These are phyloP conservation scores for Tragopan temminckii DNA, from an alignment of 2,797 vertebrate genomes.

Conservation along the genomic window DNA sequence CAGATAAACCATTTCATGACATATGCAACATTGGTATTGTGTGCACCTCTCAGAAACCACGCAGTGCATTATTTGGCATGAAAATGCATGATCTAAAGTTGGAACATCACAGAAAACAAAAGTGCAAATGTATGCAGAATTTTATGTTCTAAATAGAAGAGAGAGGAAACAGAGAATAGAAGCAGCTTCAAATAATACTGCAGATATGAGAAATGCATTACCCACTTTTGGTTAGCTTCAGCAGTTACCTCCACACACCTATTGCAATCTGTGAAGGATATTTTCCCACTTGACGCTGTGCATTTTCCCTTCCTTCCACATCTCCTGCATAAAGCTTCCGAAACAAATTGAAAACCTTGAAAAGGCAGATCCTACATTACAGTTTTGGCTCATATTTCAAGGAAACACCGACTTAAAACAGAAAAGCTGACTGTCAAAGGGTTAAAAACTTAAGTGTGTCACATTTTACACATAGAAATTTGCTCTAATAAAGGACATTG, in stretches of 20 bases:
- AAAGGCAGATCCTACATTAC: constrained; percentile 42
- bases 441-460: constrained; percentile 48
- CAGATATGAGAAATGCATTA: not conserved
- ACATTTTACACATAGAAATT: constrained; percentile 40
- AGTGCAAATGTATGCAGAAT: constrained; percentile 30
- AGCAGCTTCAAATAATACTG: not conserved
- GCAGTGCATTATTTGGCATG: constrained; percentile 13
- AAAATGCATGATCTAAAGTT: constrained; percentile 37
- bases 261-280: constrained; percentile 9
- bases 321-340: constrained; percentile 30
- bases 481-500: constrained; percentile 31
- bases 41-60: not conserved
- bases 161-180: not conserved
- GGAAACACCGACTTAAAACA: constrained; percentile 53
- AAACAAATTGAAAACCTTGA: constrained; percentile 45
- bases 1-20: constrained; percentile 14
- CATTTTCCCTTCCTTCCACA: constrained; percentile 48
- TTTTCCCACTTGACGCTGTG: constrained; percentile 30
- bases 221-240: constrained; percentile 14
- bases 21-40: not conserved
- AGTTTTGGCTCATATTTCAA: constrained; percentile 37
- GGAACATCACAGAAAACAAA: constrained; percentile 53
- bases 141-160: not conserved
- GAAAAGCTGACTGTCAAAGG: not conserved
- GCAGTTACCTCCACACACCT: constrained; percentile 52